phyloP scores from a whole-genome alignment of 2,797 vertebrate genomes.

The Brachyrhaphis roseni region DNA sequence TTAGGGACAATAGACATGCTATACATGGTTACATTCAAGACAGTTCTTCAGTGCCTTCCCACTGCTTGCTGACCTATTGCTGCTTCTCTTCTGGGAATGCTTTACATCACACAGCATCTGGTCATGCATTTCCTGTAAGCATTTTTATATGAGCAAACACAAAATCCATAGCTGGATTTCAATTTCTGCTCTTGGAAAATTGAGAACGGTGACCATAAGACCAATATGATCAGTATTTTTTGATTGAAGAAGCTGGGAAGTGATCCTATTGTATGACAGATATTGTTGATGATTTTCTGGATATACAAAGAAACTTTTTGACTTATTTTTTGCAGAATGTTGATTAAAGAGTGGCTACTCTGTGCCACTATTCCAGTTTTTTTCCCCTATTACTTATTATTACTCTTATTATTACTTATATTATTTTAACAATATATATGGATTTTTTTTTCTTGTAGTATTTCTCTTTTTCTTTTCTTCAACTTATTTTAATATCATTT shows the following conservation, averaged over 20 bases:
- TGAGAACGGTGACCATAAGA: not conserved
- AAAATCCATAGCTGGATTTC: constrained; percentile 77
- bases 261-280: not conserved
- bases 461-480: too few species aligned
- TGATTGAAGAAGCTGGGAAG: not conserved
- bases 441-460: too few species aligned
- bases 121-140: constrained; percentile 71
- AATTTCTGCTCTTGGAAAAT: constrained; percentile 57
- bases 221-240: not conserved
- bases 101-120: not conserved
- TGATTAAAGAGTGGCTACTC: not conserved
- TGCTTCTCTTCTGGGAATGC: not conserved
- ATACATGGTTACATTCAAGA: not conserved
- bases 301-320: not conserved
- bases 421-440: too few species aligned
- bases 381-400: too few species aligned
- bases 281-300: not conserved
- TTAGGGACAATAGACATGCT: not conserved
- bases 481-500: too few species aligned
- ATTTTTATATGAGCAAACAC: constrained; percentile 76
- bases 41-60: not conserved
- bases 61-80: not conserved
- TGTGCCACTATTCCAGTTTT: too few species aligned
- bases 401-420: too few species aligned
- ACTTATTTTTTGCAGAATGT: not conserved